Conservation (phyloP, 2,113 vertebrate species). For the Serilophus lunatus region DNA sequence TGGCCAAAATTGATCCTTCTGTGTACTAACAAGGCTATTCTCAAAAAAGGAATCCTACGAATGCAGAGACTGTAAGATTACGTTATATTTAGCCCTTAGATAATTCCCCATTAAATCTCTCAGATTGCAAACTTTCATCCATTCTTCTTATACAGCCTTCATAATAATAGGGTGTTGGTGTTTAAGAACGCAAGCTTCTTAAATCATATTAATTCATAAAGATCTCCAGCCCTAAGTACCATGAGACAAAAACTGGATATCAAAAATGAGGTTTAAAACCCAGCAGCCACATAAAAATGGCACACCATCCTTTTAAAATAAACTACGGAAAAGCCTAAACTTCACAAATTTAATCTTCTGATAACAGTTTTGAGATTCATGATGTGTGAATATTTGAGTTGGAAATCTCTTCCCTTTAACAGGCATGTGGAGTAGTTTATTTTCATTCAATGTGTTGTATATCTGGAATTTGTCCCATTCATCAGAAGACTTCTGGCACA, state of each 20-base stretch:
- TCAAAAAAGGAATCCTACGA: neutral
- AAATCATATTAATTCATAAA: neutral
- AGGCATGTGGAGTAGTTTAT: conserved; percentile 82
- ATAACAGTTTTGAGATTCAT: neutral
- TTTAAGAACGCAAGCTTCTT: neutral
- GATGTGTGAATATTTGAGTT: neutral
- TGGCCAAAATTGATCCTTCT: neutral
- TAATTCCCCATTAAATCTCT: neutral
- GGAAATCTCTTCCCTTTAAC: neutral
- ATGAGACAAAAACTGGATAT: neutral
- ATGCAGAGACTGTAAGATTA: neutral
- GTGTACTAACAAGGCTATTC: neutral
- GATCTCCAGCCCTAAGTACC: neutral
- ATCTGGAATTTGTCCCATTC: conserved; percentile 73
- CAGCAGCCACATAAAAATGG: neutral
- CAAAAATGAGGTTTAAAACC: neutral
- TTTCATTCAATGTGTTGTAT: conserved; percentile 78
- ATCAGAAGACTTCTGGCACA: conserved; percentile 78
- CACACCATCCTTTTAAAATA: neutral
- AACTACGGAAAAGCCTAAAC: neutral
- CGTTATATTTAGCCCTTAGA: neutral
- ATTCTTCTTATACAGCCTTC: neutral
- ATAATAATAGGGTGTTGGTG: rapidly evolving
- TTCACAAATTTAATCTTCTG: neutral
- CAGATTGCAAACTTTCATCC: neutral